phyloP scores from a whole-genome alignment of 2,888 invertebrate species.

The Microctonus hyperodae region DNA sequence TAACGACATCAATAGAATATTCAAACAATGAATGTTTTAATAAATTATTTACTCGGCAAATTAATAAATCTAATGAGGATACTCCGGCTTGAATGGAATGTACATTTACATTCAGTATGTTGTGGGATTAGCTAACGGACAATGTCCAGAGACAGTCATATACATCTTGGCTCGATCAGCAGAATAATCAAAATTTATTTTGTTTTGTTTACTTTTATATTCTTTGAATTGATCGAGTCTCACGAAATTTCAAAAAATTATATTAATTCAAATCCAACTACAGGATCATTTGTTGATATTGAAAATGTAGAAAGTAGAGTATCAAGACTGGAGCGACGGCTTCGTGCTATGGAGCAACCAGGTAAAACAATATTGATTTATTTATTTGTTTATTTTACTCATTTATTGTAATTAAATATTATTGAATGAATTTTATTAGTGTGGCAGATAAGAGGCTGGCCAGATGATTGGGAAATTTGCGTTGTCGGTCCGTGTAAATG shows the following conservation, averaged over 20 bases:
- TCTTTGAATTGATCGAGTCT: conserved; percentile 32
- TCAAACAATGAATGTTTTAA: conserved; percentile 21
- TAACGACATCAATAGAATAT: neutral
- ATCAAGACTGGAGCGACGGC: conserved; percentile 68
- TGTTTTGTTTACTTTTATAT: conserved; percentile 23
- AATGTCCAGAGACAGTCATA: conserved; percentile 28
- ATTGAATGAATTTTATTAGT: conserved; percentile 61
- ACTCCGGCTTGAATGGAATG: conserved; percentile 21
- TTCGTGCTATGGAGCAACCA: conserved; percentile 75
- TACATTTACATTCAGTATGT: conserved; percentile 29
- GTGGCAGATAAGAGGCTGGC: conserved; percentile 70
- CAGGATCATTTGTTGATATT: conserved; percentile 31
- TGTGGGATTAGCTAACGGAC: conserved; percentile 26
- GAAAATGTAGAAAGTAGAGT: conserved; percentile 54
- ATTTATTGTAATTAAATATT: conserved; percentile 4
- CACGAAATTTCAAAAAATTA: conserved; percentile 38
- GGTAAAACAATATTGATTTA: conserved; percentile 62
- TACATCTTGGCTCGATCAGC: neutral
- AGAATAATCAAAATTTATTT: conserved; percentile 25
- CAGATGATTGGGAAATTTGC: conserved; percentile 70
- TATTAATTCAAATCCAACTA: conserved; percentile 25
- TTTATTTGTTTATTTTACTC: conserved; percentile 28
- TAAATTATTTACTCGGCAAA: conserved; percentile 18
- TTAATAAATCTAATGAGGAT: conserved; percentile 37
- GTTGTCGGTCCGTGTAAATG: conserved; percentile 72